phyloP scores from a whole-genome alignment of 1,140 invertebrate species.

The Apocrypta bakeri region DNA sequence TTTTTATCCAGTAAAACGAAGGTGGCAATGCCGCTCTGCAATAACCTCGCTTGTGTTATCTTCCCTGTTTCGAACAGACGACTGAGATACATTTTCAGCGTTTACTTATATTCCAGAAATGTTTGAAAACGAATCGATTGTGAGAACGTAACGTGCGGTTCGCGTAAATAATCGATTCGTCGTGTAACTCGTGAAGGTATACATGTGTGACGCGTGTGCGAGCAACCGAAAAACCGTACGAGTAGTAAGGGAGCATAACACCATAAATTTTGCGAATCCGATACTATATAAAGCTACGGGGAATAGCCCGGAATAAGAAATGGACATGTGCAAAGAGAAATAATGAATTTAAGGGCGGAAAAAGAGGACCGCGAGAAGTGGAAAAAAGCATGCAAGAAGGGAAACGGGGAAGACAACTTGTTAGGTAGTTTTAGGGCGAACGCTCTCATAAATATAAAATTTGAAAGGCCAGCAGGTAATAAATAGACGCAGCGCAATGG shows the following conservation, averaged over 20 bases:
- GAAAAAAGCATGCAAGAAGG: too few species aligned
- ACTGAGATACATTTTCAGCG: too few species aligned
- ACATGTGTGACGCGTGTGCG: too few species aligned
- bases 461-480: constrained; percentile 11
- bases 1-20: background rate
- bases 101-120: too few species aligned
- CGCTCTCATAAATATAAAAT: constrained; percentile 26
- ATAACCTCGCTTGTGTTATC: background rate
- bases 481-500: constrained; percentile 4
- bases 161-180: background rate
- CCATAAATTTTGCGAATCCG: constrained; percentile 12
- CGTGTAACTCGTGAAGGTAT: background rate
- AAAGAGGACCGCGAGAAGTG: too few species aligned
- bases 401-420: background rate
- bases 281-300: too few species aligned
- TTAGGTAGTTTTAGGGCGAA: background rate
- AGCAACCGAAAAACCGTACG: background rate
- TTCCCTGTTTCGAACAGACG: background rate
- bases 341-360: background rate
- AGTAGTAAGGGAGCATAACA: background rate
- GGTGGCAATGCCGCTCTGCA: background rate
- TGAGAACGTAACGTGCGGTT: too few species aligned
- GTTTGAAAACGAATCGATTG: too few species aligned
- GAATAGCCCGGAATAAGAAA: background rate
- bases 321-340: background rate